Percentiles rank a stretch among this genome's conserved stretches.
Evolutionary conservation across 2,113 vertebrate species (phyloP).

Genomic region (Gnathonemus echidnorhynchus): DNA sequence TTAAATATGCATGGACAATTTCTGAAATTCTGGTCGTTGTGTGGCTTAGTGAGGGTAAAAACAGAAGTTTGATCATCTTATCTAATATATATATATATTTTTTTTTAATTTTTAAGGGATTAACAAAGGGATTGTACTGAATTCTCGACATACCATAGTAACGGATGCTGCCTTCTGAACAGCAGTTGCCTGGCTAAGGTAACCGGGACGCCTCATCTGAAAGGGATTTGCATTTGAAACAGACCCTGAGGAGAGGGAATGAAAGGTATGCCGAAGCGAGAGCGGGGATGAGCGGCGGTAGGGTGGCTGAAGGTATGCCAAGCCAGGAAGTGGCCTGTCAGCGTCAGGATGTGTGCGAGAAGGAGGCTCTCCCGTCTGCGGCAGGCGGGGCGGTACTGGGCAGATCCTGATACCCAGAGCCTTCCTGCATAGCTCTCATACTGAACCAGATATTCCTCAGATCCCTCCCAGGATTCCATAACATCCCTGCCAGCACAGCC

Average conservation of each 20-base stretch:
- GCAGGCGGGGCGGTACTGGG: conserved; percentile 54
- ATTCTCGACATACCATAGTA: conserved; percentile 7
- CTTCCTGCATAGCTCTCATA: conserved; percentile 70
- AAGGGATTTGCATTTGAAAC: conserved; percentile 39
- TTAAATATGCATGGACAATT: not conserved
- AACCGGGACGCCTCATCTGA: conserved; percentile 14
- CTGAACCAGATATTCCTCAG: conserved; percentile 59
- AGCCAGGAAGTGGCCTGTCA: conserved; percentile 73
- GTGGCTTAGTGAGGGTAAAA: not conserved
- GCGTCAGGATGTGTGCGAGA: conserved; percentile 73
- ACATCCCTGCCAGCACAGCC: conserved; percentile 44
- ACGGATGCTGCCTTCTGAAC: not conserved
- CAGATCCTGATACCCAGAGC: conserved; percentile 71
- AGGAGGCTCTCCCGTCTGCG: conserved; percentile 54
- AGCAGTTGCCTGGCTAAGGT: not conserved
- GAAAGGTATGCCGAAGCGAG: conserved; percentile 35
- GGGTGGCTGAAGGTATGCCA: conserved; percentile 53
- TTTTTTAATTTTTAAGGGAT: not conserved
- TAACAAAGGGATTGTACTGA: not conserved
- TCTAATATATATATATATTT: no score
- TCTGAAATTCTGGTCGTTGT: not conserved
- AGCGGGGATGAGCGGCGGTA: conserved; percentile 3
- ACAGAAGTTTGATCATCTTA: not conserved
- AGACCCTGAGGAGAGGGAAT: conserved; percentile 32
- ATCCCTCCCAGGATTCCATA: conserved; percentile 57